Evolutionary conservation across 2,888 invertebrate species (phyloP).

Genomic region (Nomada lathburiana): DNA sequence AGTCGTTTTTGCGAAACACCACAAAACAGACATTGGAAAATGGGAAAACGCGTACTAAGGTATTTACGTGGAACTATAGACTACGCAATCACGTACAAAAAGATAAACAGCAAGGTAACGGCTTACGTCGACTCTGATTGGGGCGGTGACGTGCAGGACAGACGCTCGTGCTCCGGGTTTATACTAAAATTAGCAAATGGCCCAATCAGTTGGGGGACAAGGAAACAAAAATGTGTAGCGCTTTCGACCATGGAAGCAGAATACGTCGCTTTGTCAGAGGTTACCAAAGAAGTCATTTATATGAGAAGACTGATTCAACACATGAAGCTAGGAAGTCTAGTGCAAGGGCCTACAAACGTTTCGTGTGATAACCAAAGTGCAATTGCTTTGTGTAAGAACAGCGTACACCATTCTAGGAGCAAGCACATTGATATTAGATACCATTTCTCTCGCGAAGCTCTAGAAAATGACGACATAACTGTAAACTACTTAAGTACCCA

Average conservation of each 20-base stretch:
- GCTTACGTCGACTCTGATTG: slow-evolving; percentile 39
- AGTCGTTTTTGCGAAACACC: slow-evolving; percentile 32
- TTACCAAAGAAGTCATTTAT: slow-evolving; percentile 29
- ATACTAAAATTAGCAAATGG: slow-evolving; percentile 8
- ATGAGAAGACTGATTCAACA: background rate
- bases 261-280: slow-evolving; percentile 30
- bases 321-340: background rate
- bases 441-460: background rate
- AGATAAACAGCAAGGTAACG: background rate
- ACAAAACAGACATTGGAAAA: slow-evolving; percentile 18
- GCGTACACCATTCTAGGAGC: background rate
- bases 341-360: background rate
- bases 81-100: slow-evolving; percentile 15
- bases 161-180: slow-evolving; percentile 27
- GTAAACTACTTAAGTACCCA: background rate
- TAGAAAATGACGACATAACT: background rate
- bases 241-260: slow-evolving; percentile 36
- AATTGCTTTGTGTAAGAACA: background rate
- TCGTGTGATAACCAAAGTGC: slow-evolving; percentile 11
- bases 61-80: slow-evolving; percentile 31
- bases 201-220: too few species aligned
- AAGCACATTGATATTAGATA: background rate
- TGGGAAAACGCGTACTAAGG: slow-evolving; percentile 27
- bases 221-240: slow-evolving; percentile 32
- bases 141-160: slow-evolving; percentile 23